Conservation (phyloP, 2,888 invertebrate species). For the Lampropteryx suffumata region DNA sequence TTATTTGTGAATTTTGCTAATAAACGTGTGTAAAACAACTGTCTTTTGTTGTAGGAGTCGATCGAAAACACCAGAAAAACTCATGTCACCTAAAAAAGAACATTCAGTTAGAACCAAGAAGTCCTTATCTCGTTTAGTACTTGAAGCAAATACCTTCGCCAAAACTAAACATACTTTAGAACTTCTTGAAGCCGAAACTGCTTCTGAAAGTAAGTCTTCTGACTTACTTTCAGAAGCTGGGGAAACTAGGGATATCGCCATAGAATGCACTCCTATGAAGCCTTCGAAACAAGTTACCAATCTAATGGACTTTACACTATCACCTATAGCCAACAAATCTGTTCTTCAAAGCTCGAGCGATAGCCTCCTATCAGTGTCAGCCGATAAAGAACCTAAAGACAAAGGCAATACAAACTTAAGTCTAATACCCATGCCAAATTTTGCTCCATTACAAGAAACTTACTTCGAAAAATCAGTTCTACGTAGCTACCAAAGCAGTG, state of each 20-base stretch:
- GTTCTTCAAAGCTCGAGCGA: conserved; percentile 64
- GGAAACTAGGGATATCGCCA: conserved; percentile 44
- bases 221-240: no score
- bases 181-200: conserved; percentile 43
- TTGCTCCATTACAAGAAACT: conserved; percentile 58
- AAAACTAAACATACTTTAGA: conserved; percentile 61
- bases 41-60: conserved; percentile 54
- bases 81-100: conserved; percentile 64
- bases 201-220: conserved; percentile 1
- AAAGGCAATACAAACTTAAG: conserved; percentile 42
- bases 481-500: conserved; percentile 63
- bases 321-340: conserved; percentile 72
- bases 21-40: not conserved
- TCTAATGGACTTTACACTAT: conserved; percentile 68
- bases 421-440: conserved; percentile 53
- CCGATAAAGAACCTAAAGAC: conserved; percentile 43
- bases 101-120: conserved; percentile 56
- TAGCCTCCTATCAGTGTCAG: conserved; percentile 47
- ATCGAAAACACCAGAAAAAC: conserved; percentile 73
- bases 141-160: conserved; percentile 72
- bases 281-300: conserved; percentile 49
- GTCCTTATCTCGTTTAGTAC: conserved; percentile 66
- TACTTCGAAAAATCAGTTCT: conserved; percentile 61
- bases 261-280: conserved; percentile 73
- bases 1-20: not conserved